Conservation (phyloP, 2,888 invertebrate genomes). For the Allolobophora icterica region DNA sequence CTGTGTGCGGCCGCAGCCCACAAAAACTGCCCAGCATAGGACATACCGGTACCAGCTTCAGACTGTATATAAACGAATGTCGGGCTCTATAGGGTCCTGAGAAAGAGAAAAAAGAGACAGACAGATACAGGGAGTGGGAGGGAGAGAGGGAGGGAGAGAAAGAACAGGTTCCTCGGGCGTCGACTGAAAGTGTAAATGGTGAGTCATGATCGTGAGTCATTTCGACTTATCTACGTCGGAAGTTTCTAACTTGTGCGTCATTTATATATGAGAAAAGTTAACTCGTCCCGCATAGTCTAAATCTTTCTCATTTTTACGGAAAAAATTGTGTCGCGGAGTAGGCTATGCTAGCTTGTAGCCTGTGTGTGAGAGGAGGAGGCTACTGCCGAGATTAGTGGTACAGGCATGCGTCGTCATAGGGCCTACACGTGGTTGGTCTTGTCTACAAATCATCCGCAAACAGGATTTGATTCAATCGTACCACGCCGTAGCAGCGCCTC, state of each 20-base stretch:
- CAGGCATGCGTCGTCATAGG: too few relatives aligned
- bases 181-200: neutral
- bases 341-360: too few relatives aligned
- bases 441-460: too few relatives aligned
- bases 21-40: neutral
- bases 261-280: neutral
- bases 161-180: neutral
- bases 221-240: neutral
- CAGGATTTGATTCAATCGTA: too few relatives aligned
- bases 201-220: neutral
- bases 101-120: conserved; percentile 13
- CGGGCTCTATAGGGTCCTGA: neutral
- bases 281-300: neutral
- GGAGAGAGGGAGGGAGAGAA: neutral
- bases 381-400: neutral
- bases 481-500: neutral
- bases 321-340: neutral
- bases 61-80: neutral
- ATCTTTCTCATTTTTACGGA: neutral
- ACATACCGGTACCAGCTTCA: neutral
- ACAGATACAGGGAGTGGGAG: neutral
- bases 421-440: too few relatives aligned
- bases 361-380: neutral
- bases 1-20: neutral
- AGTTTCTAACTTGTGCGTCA: neutral